Evolutionary conservation across 2,797 vertebrate genomes (phyloP).

Genomic region (Phalanger gymnotis): DNA sequence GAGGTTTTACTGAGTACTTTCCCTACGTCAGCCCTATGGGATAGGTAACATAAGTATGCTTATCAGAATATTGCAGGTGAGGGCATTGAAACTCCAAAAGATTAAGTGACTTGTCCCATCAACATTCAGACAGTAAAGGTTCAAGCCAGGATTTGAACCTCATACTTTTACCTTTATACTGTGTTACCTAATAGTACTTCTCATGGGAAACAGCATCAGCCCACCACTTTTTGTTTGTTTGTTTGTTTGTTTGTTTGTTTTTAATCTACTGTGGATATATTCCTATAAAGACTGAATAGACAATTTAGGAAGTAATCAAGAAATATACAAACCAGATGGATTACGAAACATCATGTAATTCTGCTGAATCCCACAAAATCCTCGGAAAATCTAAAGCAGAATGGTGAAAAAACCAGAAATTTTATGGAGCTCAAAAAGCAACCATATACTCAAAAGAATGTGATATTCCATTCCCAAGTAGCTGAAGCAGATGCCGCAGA

Average conservation of each 20-base stretch:
- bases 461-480: not conserved
- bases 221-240: rapidly evolving
- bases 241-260: not conserved
- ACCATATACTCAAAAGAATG: not conserved
- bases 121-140: not conserved
- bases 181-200: not conserved
- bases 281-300: slow-evolving; percentile 25
- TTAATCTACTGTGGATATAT: slow-evolving; percentile 16
- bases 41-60: not conserved
- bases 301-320: slow-evolving; percentile 67
- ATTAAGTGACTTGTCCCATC: not conserved
- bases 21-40: not conserved
- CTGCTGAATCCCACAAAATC: slow-evolving; percentile 57
- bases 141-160: not conserved
- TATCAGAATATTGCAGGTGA: not conserved
- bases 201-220: not conserved
- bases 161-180: not conserved
- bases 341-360: slow-evolving; percentile 47
- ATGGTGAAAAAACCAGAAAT: not conserved
- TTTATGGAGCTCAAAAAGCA: not conserved
- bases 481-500: not conserved
- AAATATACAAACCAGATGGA: slow-evolving; percentile 40
- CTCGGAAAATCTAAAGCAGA: slow-evolving; percentile 50
- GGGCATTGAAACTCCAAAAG: not conserved
- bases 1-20: not conserved